A percentile compares a stretch with the other conserved stretches of the same genome.
Conservation (phyloP, 2,113 vertebrate genomes). For the Egretta garzetta region DNA sequence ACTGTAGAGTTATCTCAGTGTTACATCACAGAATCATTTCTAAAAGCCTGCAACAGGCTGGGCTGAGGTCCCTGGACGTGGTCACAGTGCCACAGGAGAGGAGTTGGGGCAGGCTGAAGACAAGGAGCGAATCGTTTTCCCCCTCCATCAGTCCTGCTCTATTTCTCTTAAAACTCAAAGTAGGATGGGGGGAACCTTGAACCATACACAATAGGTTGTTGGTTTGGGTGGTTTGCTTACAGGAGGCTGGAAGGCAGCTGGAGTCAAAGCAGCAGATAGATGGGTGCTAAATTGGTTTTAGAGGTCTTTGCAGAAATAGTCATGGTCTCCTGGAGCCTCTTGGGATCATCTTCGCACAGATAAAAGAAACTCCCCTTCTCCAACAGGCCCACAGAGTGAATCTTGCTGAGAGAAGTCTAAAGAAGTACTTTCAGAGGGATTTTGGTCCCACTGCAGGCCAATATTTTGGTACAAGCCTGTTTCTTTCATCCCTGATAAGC, state of each 20-base stretch:
- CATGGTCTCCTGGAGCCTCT: background rate
- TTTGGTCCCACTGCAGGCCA: background rate
- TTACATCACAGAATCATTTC: background rate
- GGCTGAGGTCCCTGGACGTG: background rate
- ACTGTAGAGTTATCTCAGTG: accelerated
- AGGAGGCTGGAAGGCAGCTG: background rate
- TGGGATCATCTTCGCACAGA: background rate
- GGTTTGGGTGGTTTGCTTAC: background rate
- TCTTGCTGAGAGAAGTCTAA: background rate
- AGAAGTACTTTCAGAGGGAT: background rate
- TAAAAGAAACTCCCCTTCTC: background rate
- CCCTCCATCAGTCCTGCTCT: background rate
- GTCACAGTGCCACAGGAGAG: background rate
- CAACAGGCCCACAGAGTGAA: background rate
- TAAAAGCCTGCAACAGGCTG: background rate
- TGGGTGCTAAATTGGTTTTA: background rate
- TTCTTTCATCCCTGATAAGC: background rate
- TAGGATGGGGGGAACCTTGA: background rate
- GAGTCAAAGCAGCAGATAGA: background rate
- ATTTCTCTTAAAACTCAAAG: background rate
- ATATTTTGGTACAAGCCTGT: background rate
- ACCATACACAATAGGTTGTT: accelerated
- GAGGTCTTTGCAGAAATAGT: background rate
- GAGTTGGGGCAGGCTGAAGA: background rate
- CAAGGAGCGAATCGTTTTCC: background rate